Conservation (phyloP, 2,888 invertebrate species). For the Cheilosia soror region DNA sequence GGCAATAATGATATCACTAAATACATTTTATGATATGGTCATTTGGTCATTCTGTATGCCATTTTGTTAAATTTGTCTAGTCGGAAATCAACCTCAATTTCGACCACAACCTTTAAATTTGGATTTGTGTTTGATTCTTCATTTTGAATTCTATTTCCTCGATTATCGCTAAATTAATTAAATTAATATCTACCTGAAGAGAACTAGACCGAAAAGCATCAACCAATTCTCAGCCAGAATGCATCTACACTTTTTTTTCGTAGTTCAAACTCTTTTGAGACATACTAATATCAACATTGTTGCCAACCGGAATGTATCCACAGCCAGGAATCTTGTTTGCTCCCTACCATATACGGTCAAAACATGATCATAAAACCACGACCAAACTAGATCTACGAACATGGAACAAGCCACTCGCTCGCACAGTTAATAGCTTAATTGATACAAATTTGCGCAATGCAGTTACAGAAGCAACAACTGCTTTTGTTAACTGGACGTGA, state of each 20-base stretch:
- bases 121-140: no score
- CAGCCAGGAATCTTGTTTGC: slow-evolving; percentile 44
- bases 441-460: slow-evolving; percentile 73
- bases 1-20: no score
- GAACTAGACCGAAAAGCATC: neutral
- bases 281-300: slow-evolving; percentile 60
- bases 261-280: slow-evolving; percentile 31
- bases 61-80: no score
- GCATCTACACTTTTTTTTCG: slow-evolving; percentile 17
- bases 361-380: slow-evolving; percentile 53
- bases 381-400: slow-evolving; percentile 58
- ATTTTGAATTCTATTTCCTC: neutral
- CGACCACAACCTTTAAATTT: no score
- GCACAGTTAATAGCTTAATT: slow-evolving; percentile 74
- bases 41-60: no score
- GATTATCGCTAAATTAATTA: neutral
- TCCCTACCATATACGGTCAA: slow-evolving; percentile 58
- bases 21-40: no score
- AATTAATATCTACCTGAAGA: neutral
- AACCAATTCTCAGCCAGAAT: neutral
- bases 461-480: slow-evolving; percentile 42
- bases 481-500: slow-evolving; percentile 45
- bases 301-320: slow-evolving; percentile 53
- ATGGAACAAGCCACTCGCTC: slow-evolving; percentile 34
- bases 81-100: no score